Base-by-base conservation (phyloP, 1,140 invertebrate species). In the Caenorhabditis brenneri region DNA sequence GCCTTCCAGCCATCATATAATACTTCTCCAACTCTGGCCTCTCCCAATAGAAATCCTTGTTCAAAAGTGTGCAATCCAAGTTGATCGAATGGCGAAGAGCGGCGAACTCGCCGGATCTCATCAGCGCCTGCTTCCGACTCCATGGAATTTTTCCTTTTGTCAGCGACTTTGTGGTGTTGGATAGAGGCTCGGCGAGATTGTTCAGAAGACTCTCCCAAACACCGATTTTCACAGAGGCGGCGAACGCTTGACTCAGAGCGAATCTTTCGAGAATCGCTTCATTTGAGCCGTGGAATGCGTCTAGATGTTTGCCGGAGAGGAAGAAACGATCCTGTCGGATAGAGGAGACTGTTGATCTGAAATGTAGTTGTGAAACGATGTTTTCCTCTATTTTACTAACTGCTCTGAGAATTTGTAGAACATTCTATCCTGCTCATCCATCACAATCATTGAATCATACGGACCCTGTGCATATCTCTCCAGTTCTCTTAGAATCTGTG, bases 21-120 rank as follows among this genome's bases (percentile, higher is more conserved):
- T 86, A 85, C 16, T 65, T 65, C 65, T 88, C 87, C 15, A 89
- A 51, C 16, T 89, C 81, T 4, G 85, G 60, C 36, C 88, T 33
- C n/a, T 88, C 88, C 88, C 88, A 88, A 79, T 88, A 88, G 69
- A 89, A 88, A 80, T 88, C 88, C 19, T 60, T 78, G 27, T 88
- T 88, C 36, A 89, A 58, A 19, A 88, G 84, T 16, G 58, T 60
- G 48, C 87, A 85, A 51, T 87, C 81, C 60, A 88, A 48, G 58
- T 88, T 88, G n/a, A 88, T 89, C 10, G 86, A 87, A 36, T 88
- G 88, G 16, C 88, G 42, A 22, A 88, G 74, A 27, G 82, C 84
- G 6, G 88, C 88, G 65, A 89, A 89, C 82, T 88, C 87, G 24
- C 88, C 88, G 27, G 84, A 84, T 58, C 86, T 88, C 48, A 58